Base-by-base conservation (phyloP, 1,140 invertebrate genomes). In the Tetragonula clypearis region DNA sequence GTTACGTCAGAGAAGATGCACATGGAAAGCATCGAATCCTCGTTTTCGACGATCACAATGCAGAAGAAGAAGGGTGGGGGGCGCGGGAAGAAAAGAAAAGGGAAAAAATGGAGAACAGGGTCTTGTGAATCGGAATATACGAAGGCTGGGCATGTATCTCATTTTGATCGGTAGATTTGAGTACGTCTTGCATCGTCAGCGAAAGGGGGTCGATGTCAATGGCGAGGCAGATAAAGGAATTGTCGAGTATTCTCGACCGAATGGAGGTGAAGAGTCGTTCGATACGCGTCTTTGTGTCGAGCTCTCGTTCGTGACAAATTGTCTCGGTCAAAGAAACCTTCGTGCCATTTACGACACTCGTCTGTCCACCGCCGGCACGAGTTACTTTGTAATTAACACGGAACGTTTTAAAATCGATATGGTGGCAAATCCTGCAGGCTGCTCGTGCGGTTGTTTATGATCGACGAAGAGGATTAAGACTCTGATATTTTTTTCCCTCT, bases 221-320 rank as follows among this genome's bases (percentile, higher is more conserved):
- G 87, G 83, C 83, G 84, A 86, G 79, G 77, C 76, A 86, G 79
- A 92, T 88, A 92, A 92, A 91, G 86, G 76, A 92, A 90, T 82
- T 79, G 86, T 91, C 91, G 84, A 92, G 92, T 74, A 82, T 90
- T 76, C 88, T 92, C 80, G 79, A 82, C 73, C 86, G 86, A 88
- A 89, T 85, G 80, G 87, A 91, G 87, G 85, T 76, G 88, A 90
- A 88, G 87, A 85, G 86, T 87, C 69, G 84, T 92, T 92, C 87
- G 87, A 91, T 87, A 89, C 86, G 86, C 87, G 85, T 90, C 86
- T 86, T 87, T 90, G 89, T 90, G 76, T 77, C 65, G 75, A 30
- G 74, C 21, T 69, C 79, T 91, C 85, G 77, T 78, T 88, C 82
- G 75, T 86, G 88, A 91, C 90, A 91, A 91, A 91, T 91, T 84